Conservation (phyloP, 2,888 invertebrate species). For the Torymus tubicola region DNA sequence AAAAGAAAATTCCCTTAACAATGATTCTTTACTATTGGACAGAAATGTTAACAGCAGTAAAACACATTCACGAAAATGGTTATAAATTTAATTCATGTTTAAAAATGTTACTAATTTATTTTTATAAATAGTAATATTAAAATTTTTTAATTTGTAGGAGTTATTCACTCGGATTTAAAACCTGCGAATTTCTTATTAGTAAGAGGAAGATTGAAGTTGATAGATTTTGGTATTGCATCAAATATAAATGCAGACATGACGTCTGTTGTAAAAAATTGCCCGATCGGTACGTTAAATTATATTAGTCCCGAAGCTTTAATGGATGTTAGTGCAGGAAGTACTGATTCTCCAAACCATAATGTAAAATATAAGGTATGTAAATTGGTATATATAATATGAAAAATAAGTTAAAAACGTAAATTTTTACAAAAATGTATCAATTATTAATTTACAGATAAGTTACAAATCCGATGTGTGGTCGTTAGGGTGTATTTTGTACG, state of each 20-base stretch:
- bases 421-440: constrained; percentile 3
- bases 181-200: constrained; percentile 97
- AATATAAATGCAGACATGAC: constrained; percentile 92
- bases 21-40: constrained; percentile 93
- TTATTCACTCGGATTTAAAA: constrained; percentile 97
- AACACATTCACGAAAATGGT: constrained; percentile 94
- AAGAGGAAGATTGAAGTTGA: constrained; percentile 91
- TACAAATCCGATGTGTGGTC: constrained; percentile 98
- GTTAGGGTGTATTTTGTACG: constrained; percentile 96
- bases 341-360: constrained; percentile 72
- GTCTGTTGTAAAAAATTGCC: constrained; percentile 88
- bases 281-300: constrained; percentile 94
- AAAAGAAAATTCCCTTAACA: constrained; percentile 81
- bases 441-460: constrained; percentile 82
- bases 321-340: constrained; percentile 77
- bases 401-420: neutral
- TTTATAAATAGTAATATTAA: constrained; percentile 35
- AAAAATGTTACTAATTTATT: neutral
- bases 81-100: constrained; percentile 56
- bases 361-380: constrained; percentile 67
- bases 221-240: constrained; percentile 98
- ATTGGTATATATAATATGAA: neutral
- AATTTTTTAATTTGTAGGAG: constrained; percentile 79
- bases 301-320: constrained; percentile 96
- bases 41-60: constrained; percentile 94